These are phyloP conservation scores for Anodontia alba DNA, from an alignment of 2,888 invertebrate species.

Conservation along the genomic window DNA sequence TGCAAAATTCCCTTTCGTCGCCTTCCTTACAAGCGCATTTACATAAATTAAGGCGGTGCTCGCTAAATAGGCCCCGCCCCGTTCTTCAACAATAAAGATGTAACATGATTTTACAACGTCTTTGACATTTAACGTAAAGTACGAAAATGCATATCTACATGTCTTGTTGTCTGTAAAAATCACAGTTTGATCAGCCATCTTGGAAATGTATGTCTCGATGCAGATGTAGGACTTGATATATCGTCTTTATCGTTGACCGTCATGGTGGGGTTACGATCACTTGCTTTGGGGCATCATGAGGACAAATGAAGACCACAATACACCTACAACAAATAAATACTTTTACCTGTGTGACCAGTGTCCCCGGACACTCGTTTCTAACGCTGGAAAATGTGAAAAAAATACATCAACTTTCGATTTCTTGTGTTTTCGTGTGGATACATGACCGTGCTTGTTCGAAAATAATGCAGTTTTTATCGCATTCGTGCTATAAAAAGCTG, in stretches of 20 bases:
- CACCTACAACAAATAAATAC: constrained; percentile 8
- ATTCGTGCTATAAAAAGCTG: constrained; percentile 2
- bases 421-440: neutral
- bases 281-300: constrained; percentile 18
- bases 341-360: neutral
- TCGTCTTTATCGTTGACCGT: constrained; percentile 1
- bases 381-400: constrained; percentile 5
- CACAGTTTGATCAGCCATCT: neutral
- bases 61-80: neutral
- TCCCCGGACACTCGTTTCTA: neutral
- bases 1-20: neutral
- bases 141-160: neutral
- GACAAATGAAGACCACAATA: constrained; percentile 5
- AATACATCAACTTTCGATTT: neutral
- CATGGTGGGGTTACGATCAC: neutral
- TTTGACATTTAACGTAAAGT: constrained; percentile 1
- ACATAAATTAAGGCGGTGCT: neutral
- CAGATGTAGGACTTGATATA: neutral
- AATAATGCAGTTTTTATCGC: neutral
- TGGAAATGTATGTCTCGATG: neutral
- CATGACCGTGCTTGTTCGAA: constrained; percentile 2
- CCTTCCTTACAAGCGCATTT: neutral
- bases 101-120: constrained; percentile 2
- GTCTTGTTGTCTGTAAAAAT: neutral
- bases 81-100: constrained; percentile 6